Evolutionary conservation across 2,113 vertebrate genomes (phyloP), one percentile per base, ranked within the genome.

Genomic region (Ptilorrhoa leucosticta): DNA sequence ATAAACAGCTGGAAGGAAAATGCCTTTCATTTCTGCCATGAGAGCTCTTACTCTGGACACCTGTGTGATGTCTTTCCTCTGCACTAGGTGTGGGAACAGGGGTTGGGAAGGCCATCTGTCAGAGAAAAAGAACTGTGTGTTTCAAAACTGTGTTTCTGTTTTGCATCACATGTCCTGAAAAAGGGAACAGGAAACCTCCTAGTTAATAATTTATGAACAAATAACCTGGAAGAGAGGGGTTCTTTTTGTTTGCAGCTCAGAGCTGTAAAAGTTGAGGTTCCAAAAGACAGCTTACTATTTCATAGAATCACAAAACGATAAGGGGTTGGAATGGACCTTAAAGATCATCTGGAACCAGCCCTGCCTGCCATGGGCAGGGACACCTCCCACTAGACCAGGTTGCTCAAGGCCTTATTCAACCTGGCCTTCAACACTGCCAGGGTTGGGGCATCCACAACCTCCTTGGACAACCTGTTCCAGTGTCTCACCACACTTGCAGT

Each of bases 341-440:
- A n/a, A 30, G 9, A 40, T 53, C 16, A 53, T 35, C 7, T 53
- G 31, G 53, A 53, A 14, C 6, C 20, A 75, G 15, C 3, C 16
- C 11, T 1, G 0, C 11, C 28, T 73, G 8, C 51, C 14, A 4
- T 50, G 28, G 13, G 13, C 15, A 33, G 44, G 23, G 23, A 24
- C 19, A 16, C 45, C 15, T 82, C 23, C 18, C 23, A 51, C 6
- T 82, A 66, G 37, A 58, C 6, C 27, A 66, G 13, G 10, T 73
- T 73, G 13, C 20, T 42, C 18, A 72, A 65, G 42, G 57, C 22
- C 11, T n/a, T 58, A 8, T 16, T 28, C 44, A 73, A 1, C 50
- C 7, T 39, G 51, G 33, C 33, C 16, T 58, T 66, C 24, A 58
- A 30, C 20, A 39, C 13, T 89, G 45, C 33, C 33, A 51, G 19